Evolutionary conservation across 92 coral and sea anemone genomes (phyloP), one percentile per base, ranked within the genome.

Genomic region (Micromussa lordhowensis): DNA sequence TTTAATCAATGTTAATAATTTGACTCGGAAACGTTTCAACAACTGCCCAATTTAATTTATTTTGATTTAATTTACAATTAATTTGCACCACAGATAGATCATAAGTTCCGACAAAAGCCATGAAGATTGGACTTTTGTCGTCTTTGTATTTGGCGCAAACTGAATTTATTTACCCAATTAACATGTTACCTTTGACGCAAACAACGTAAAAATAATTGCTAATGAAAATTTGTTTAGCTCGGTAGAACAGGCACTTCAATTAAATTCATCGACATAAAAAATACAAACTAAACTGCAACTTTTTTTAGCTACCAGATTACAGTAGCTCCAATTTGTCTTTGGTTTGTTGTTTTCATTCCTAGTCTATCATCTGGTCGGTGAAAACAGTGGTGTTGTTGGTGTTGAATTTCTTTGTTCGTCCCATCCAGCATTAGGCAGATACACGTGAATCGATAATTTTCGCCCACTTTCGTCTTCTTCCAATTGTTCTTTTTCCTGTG

Each of bases 381-480:
- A 72, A 68, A 78, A 68, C 63, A 75, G 40, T 22, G 79, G 72
- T 11, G 81, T 79, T 13, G 80, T 55, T 0, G 89, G 85, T 3
- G 79, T 66, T 78, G 90, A 66, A 49, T 18, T 15, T 29, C 68
- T 75, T 76, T 89, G 88, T 55, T 40, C 87, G 22, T 80, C 86
- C 90, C 90, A 87, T 5, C 90, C 90, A 51, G 86, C 91, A 85
- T 95, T 95, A 29, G 98, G 98, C 51, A 95, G 83, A 86, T 95
- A 95, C 38, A 95, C 96, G 73, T 95, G 98, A 82, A 95, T 95
- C 13, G 98, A 93, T 10, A 95, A 85, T 80, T 83, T 93, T 85
- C 96, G 77, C 1, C 98, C 95, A 57, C 88, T 88, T 18, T 95
- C 96, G n/a, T 87, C 87, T 38, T 93, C 88, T 34, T 82, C 88